Conservation (phyloP, 2,888 invertebrate genomes). For the Leuctra nigra region DNA sequence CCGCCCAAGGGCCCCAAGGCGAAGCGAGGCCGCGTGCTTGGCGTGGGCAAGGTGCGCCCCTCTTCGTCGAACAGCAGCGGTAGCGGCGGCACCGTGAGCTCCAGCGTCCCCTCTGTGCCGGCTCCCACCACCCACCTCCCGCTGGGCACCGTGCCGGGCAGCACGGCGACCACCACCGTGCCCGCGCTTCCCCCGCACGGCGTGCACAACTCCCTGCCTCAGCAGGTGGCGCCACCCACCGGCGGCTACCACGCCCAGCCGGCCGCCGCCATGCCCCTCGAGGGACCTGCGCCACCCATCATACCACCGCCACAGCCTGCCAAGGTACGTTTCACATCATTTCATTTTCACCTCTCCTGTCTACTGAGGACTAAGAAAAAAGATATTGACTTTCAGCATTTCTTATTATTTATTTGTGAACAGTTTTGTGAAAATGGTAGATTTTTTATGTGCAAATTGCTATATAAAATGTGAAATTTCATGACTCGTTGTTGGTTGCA, state of each 20-base stretch:
- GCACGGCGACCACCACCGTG: slow-evolving; percentile 64
- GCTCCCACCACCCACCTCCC: slow-evolving; percentile 34
- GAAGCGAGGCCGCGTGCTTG: slow-evolving; percentile 40
- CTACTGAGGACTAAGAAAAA: no score
- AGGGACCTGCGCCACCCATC: slow-evolving; percentile 42
- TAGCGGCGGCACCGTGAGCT: slow-evolving; percentile 33
- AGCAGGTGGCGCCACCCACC: slow-evolving; percentile 39
- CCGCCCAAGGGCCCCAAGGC: slow-evolving; percentile 53
- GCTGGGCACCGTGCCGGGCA: slow-evolving; percentile 55
- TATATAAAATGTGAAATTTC: no score
- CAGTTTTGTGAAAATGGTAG: no score
- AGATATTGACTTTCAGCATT: no score
- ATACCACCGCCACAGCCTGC: slow-evolving; percentile 71
- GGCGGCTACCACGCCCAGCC: slow-evolving; percentile 40
- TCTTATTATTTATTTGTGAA: no score
- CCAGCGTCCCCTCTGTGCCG: slow-evolving; percentile 32
- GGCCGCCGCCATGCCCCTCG: slow-evolving; percentile 40
- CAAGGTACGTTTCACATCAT: slow-evolving; percentile 54
- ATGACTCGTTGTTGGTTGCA: no score
- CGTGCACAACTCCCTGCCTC: slow-evolving; percentile 46
- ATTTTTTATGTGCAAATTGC: no score
- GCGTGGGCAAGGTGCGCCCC: slow-evolving; percentile 36
- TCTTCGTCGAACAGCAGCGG: slow-evolving; percentile 40
- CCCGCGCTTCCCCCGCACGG: slow-evolving; percentile 35
- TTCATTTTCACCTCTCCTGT: no score